Conservation (phyloP, 2,797 vertebrate genomes). For the Danio jaintianensis region DNA sequence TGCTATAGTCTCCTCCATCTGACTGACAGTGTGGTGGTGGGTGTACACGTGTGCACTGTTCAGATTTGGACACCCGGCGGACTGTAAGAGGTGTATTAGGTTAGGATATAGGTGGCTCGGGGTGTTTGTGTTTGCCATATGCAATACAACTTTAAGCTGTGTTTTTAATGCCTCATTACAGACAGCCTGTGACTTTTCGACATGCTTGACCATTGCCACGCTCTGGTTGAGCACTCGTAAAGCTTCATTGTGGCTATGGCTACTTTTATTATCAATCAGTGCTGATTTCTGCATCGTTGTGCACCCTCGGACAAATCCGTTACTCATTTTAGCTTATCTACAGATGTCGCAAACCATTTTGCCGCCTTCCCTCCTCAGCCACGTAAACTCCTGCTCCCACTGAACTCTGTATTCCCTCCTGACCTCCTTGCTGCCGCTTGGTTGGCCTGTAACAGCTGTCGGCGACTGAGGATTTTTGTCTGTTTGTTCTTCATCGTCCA, state of each 20-base stretch:
- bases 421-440: too few species aligned
- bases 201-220: not conserved
- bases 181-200: not conserved
- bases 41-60: not conserved
- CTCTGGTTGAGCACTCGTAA: not conserved
- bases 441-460: too few species aligned
- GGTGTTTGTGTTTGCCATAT: not conserved
- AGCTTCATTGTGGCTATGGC: not conserved
- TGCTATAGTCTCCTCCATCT: not conserved
- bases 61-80: not conserved
- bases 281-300: not conserved
- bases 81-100: not conserved
- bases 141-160: not conserved
- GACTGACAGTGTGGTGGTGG: not conserved
- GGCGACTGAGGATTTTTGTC: too few species aligned
- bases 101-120: not conserved
- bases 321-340: too few species aligned
- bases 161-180: constrained; percentile 6
- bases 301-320: too few species aligned
- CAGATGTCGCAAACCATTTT: too few species aligned
- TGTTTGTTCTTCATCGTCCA: too few species aligned
- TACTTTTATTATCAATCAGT: not conserved
- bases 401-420: too few species aligned
- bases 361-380: too few species aligned
- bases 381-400: too few species aligned